Conservation (phyloP, 2,797 vertebrate genomes). For the Chanos chanos region DNA sequence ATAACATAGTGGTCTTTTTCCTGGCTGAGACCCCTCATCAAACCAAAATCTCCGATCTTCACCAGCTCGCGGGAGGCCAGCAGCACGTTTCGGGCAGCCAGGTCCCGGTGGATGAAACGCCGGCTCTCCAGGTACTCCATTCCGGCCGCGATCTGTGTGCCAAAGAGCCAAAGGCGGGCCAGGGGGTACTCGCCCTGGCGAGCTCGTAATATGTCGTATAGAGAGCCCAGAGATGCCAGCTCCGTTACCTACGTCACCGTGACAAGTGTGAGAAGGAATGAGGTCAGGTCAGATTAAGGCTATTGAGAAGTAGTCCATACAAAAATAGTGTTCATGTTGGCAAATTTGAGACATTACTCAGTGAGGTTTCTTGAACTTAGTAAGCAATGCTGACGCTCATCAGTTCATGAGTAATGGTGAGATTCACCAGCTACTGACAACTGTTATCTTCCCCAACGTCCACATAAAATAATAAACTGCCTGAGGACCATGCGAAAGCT, state of each 20-base stretch:
- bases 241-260: constrained; percentile 91
- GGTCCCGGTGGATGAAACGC: constrained; percentile 82
- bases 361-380: no score
- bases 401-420: no score
- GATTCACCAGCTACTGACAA: no score
- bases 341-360: no score
- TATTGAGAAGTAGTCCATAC: no score
- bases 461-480: no score
- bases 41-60: constrained; percentile 88
- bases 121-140: constrained; percentile 82
- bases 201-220: constrained; percentile 74
- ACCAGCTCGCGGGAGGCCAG: constrained; percentile 72
- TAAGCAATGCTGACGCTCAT: no score
- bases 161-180: constrained; percentile 78
- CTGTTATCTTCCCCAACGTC: no score
- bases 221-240: constrained; percentile 75
- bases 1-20: constrained; percentile 82
- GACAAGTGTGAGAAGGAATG: background rate
- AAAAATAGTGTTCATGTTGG: no score
- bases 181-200: constrained; percentile 72
- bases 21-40: constrained; percentile 76
- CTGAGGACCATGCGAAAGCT: no score
- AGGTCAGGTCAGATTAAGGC: no score
- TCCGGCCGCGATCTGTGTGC: constrained; percentile 76
- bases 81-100: constrained; percentile 83